Evolutionary conservation across 2,888 invertebrate species (phyloP).

Genomic region (Leucophora obtusa): DNA sequence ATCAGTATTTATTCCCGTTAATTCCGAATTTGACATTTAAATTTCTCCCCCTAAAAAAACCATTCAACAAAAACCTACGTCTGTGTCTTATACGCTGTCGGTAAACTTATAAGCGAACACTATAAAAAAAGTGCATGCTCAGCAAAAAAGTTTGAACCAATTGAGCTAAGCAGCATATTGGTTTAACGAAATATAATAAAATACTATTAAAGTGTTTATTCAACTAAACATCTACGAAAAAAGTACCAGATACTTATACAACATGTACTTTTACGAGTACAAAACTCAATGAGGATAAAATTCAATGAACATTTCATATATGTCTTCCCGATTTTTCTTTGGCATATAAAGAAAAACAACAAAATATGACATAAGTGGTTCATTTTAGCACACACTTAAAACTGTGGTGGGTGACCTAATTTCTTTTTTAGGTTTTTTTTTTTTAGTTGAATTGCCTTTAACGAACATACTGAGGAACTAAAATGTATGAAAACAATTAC

Average conservation of each 20-base stretch:
- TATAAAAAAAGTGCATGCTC: constrained; percentile 18
- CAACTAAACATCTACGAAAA: constrained; percentile 20
- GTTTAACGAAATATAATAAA: constrained; percentile 9
- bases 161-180: constrained; percentile 26
- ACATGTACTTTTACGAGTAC: not conserved
- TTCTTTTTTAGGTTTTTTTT: constrained; percentile 9
- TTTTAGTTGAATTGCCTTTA: constrained; percentile 29
- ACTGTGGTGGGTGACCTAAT: constrained; percentile 64
- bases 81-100: constrained; percentile 18
- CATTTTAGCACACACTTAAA: constrained; percentile 50
- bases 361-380: constrained; percentile 48
- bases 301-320: constrained; percentile 36
- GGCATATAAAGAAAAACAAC: not conserved
- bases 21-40: not conserved
- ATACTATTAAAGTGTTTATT: constrained; percentile 29
- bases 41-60: not conserved
- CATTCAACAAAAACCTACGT: not conserved
- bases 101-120: constrained; percentile 31
- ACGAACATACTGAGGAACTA: not conserved
- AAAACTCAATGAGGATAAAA: constrained; percentile 6
- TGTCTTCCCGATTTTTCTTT: constrained; percentile 32
- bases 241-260: not conserved
- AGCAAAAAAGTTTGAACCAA: constrained; percentile 21
- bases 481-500: not conserved
- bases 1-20: too few species aligned